Base-by-base conservation (phyloP, 2,797 vertebrate genomes). In the Merluccius polli region DNA sequence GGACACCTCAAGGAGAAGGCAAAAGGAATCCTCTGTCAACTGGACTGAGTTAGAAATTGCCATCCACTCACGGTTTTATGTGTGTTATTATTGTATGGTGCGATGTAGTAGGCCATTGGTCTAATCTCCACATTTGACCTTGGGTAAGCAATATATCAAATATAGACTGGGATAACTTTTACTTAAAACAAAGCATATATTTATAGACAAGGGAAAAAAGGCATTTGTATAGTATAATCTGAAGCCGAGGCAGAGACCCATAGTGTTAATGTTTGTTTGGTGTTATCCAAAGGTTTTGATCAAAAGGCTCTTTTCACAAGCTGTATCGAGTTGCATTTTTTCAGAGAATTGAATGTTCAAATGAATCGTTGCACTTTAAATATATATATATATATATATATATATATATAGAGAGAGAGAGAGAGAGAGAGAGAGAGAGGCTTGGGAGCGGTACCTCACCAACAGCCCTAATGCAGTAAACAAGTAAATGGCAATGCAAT, bases 201-300 rank as follows among this genome's bases (percentile, higher is more conserved):
- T 63, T 15, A 79, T 82, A 82, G 36, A 72, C 75, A 78, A 78
- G 81, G 52, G 52, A 2, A 59, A 77, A 73, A 86, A 85, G 82
- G 82, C 82, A 86, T 59, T 78, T 67, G 70, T 78, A 71, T 32
- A 76, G 83, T 81, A 81, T 82, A 81, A 70, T 83, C 79, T 83
- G 77, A 75, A 82, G 59, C 83, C 85, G 81, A 82, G 81, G 85
- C 87, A 24, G 52, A 59, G 52, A 86, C 84, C 84, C 85, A 80
- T 76, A 78, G 63, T 75, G 73, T 81, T 86, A 87, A 80, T 73
- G 74, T 82, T 79, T 79, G 77, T 87, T 87, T 85, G 70, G 77
- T 87, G 84, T 77, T 80, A 30, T 67, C 86, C 73, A 81, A 79
- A 89, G 81, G 48, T 59, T 6, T 59, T 8, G 21, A 9, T 63